phyloP scores from a whole-genome alignment of 2,113 vertebrate species.

The Heptranchias perlo region DNA sequence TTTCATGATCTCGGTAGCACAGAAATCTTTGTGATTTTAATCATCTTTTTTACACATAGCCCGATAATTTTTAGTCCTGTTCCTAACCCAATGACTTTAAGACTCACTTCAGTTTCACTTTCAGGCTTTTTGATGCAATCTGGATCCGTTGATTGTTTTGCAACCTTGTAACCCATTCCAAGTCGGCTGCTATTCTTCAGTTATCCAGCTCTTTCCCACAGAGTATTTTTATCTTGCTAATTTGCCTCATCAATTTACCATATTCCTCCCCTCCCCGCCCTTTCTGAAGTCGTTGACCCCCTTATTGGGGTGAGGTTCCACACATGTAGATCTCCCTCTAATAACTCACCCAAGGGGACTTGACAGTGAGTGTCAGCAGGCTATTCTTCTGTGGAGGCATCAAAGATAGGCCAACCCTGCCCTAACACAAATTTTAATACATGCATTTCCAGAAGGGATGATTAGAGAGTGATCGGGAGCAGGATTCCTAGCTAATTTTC shows the following conservation, averaged over 20 bases:
- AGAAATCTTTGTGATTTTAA: background rate
- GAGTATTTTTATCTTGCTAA: background rate
- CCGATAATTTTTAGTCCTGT: background rate
- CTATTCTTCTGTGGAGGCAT: background rate
- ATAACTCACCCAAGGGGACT: background rate
- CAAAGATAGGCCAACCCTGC: background rate
- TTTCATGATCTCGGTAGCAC: background rate
- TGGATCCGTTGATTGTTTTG: background rate
- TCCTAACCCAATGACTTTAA: background rate
- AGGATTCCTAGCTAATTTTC: too few relatives aligned
- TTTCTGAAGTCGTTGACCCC: background rate
- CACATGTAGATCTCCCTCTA: background rate
- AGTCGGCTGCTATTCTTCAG: background rate
- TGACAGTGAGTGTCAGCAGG: background rate
- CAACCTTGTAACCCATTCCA: background rate
- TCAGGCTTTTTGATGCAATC: background rate
- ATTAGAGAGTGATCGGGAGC: too few relatives aligned
- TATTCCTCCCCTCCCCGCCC: too few relatives aligned
- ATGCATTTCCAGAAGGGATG: too few relatives aligned
- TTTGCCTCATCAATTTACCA: background rate
- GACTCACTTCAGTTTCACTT: background rate
- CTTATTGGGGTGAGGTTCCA: background rate
- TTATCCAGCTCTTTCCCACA: background rate
- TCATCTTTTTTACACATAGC: background rate
- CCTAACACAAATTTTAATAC: background rate